These are phyloP conservation scores for Rhodophaea formosa DNA, from an alignment of 2,888 invertebrate genomes.

Conservation along the genomic window DNA sequence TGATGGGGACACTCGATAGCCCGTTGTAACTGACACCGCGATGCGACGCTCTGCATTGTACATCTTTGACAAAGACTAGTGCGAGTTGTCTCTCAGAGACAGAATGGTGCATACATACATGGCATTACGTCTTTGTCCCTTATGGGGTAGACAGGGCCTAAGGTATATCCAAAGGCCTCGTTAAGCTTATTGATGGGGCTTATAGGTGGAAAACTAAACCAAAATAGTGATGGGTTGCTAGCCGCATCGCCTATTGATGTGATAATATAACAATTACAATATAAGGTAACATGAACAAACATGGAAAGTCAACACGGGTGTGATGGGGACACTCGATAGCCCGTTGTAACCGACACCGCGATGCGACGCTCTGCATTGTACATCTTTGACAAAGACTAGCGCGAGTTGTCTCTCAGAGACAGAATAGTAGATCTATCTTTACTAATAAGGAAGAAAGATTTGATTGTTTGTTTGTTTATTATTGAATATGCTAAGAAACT, in stretches of 20 bases:
- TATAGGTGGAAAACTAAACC: too few species aligned
- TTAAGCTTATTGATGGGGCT: too few species aligned
- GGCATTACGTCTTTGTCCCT: too few species aligned
- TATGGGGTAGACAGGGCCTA: too few species aligned
- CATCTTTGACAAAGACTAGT: slow-evolving; percentile 48
- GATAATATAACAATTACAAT: slow-evolving; percentile 45
- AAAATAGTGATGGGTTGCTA: too few species aligned
- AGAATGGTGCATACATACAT: neutral
- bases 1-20: slow-evolving; percentile 59
- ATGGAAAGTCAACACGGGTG: slow-evolving; percentile 54
- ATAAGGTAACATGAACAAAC: slow-evolving; percentile 48
- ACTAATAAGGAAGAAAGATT: too few species aligned
- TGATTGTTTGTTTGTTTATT: too few species aligned
- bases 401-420: slow-evolving; percentile 12
- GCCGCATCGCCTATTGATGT: too few species aligned
- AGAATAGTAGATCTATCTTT: too few species aligned
- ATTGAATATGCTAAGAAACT: too few species aligned
- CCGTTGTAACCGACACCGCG: slow-evolving; percentile 62
- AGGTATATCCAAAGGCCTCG: too few species aligned
- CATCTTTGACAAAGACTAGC: slow-evolving; percentile 48
- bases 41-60: slow-evolving; percentile 62
- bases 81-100: slow-evolving; percentile 12
- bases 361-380: slow-evolving; percentile 62
- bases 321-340: slow-evolving; percentile 59
- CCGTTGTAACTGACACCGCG: slow-evolving; percentile 62